These are phyloP conservation scores for Lithobates sylvaticus DNA, from an alignment of 2,797 vertebrate genomes.

Conservation along the genomic window DNA sequence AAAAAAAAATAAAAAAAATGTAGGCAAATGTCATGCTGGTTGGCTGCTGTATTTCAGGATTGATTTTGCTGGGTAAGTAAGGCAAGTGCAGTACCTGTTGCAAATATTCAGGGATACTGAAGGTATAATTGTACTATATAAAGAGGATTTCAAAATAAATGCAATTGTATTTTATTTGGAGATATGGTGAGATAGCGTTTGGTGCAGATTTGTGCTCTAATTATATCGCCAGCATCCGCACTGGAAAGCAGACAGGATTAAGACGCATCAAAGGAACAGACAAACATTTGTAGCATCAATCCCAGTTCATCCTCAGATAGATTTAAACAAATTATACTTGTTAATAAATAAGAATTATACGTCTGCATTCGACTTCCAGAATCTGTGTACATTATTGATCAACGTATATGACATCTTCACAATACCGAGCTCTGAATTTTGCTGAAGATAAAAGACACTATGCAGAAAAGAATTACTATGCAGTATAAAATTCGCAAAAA, in stretches of 20 bases:
- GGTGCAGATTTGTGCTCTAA: conserved; percentile 12
- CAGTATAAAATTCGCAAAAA: neutral
- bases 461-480: conserved; percentile 1
- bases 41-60: conserved; percentile 2
- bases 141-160: conserved; percentile 1
- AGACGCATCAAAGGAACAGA: neutral
- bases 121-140: neutral
- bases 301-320: neutral
- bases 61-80: neutral
- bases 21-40: neutral
- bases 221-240: neutral
- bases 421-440: conserved; percentile 1
- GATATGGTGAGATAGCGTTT: neutral
- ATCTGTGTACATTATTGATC: neutral
- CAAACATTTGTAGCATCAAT: neutral
- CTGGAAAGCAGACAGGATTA: neutral
- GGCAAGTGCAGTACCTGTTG: conserved; percentile 24
- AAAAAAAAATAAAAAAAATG: neutral
- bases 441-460: conserved; percentile 5
- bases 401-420: neutral
- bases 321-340: neutral
- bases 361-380: neutral
- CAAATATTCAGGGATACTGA: neutral
- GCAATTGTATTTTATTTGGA: neutral
- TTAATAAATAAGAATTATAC: neutral